Evolutionary conservation across 2,888 invertebrate species (phyloP).

Genomic region (Sarcophaga caerulescens): DNA sequence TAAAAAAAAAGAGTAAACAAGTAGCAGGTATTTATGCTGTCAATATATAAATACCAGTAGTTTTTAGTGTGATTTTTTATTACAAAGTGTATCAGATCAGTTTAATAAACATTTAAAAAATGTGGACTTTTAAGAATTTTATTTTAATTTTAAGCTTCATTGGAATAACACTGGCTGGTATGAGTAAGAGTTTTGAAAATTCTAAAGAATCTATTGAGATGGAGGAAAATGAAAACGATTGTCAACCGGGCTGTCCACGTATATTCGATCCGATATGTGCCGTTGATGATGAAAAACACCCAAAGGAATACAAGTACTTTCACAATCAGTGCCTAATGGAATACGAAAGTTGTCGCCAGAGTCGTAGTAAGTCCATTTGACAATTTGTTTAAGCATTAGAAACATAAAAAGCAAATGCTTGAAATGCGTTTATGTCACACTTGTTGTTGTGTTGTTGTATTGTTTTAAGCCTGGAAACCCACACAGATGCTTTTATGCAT

Average conservation of each 20-base stretch:
- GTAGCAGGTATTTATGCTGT: neutral
- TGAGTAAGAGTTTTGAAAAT: neutral
- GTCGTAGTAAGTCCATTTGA: conserved; percentile 64
- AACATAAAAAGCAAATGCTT: neutral
- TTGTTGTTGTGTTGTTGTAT: conserved; percentile 20
- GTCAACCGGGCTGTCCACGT: conserved; percentile 69
- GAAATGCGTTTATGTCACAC: conserved; percentile 13
- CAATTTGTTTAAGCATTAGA: conserved; percentile 14
- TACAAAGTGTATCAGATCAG: neutral
- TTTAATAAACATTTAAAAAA: neutral
- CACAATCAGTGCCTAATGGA: conserved; percentile 72
- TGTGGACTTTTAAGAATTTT: neutral
- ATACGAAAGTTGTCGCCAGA: conserved; percentile 70
- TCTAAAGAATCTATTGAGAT: neutral
- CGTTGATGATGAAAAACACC: conserved; percentile 68
- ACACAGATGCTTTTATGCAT: conserved; percentile 72
- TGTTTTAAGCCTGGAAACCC: conserved; percentile 69
- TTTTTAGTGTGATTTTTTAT: neutral
- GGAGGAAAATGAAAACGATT: conserved; percentile 34
- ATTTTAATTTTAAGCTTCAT: neutral
- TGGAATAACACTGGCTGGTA: neutral
- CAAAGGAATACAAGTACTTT: conserved; percentile 69
- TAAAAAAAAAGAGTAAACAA: neutral
- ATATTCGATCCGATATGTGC: conserved; percentile 72
- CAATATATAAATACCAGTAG: neutral